These are phyloP conservation scores for Bruchidius siliquastri DNA, from an alignment of 2,888 invertebrate genomes.

Conservation along the genomic window DNA sequence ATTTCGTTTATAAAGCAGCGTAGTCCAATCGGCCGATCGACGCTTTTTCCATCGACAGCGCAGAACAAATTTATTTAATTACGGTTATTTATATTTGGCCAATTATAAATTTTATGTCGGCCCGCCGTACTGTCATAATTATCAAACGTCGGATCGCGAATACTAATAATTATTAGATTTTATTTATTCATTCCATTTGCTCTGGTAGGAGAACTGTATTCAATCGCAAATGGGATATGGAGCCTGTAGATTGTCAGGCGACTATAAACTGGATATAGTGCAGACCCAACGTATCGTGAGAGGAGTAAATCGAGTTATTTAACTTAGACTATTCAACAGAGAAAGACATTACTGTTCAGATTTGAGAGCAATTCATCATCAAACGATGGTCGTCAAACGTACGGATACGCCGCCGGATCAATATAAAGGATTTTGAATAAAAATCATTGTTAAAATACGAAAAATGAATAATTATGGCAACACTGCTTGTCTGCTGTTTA, in stretches of 20 bases:
- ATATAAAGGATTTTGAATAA: too few relatives aligned
- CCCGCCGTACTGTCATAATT: neutral
- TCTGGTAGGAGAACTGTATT: constrained; percentile 2
- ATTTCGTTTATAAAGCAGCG: neutral
- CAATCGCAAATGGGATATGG: constrained; percentile 6
- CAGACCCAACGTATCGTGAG: neutral
- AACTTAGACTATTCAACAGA: too few relatives aligned
- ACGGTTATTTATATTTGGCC: neutral
- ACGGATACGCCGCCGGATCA: too few relatives aligned
- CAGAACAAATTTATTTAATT: neutral
- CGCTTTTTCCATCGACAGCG: neutral
- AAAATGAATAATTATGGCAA: too few relatives aligned
- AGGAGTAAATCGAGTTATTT: too few relatives aligned
- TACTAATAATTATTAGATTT: constrained; percentile 12
- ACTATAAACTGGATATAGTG: neutral
- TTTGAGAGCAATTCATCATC: too few relatives aligned
- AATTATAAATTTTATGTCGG: neutral
- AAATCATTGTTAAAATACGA: too few relatives aligned
- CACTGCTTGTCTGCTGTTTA: too few relatives aligned
- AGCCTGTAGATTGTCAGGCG: neutral
- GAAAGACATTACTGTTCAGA: too few relatives aligned
- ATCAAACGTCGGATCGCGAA: constrained; percentile 4
- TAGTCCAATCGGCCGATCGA: neutral
- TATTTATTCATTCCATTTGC: constrained; percentile 13
- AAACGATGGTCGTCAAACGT: too few relatives aligned